phyloP scores from a whole-genome alignment of 2,888 invertebrate species.

The Hemithea aestivaria region DNA sequence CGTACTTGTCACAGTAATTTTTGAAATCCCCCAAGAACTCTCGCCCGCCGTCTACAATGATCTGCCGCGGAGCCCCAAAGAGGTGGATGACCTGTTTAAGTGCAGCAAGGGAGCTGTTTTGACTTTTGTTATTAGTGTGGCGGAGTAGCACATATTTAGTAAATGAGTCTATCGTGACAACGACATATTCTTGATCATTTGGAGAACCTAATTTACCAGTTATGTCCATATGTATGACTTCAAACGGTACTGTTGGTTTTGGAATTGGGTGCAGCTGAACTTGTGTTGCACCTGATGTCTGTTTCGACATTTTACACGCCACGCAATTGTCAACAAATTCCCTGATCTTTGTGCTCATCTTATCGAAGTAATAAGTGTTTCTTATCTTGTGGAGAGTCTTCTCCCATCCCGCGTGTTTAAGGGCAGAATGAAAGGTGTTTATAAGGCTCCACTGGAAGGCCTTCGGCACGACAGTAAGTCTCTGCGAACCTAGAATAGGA shows the following conservation, averaged over 20 bases:
- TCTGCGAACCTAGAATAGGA: background rate
- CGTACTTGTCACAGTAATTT: slow-evolving; percentile 11
- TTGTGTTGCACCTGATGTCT: slow-evolving; percentile 19
- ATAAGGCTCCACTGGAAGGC: slow-evolving; percentile 31
- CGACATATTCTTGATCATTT: slow-evolving; percentile 3
- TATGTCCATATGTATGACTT: slow-evolving; percentile 25
- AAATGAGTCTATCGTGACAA: slow-evolving; percentile 16
- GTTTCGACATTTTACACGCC: slow-evolving; percentile 25
- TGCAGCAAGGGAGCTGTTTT: slow-evolving; percentile 3
- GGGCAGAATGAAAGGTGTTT: slow-evolving; percentile 21
- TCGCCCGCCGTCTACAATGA: slow-evolving; percentile 20
- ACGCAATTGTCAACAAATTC: slow-evolving; percentile 23
- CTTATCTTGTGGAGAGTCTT: slow-evolving; percentile 18
- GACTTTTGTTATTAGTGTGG: slow-evolving; percentile 7
- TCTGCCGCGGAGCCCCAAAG: slow-evolving; percentile 18
- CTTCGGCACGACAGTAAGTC: slow-evolving; percentile 18
- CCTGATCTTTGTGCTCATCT: background rate
- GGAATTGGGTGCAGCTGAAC: slow-evolving; percentile 9
- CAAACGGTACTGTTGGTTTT: slow-evolving; percentile 22
- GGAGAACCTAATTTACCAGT: slow-evolving; percentile 23
- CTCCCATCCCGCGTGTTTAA: slow-evolving; percentile 27
- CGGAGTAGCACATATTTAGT: slow-evolving; percentile 19
- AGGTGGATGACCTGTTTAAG: slow-evolving; percentile 19
- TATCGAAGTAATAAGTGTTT: background rate
- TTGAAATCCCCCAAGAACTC: slow-evolving; percentile 23